Percentiles rank a stretch among this genome's conserved stretches.
Conservation (phyloP, 2,113 vertebrate species). For the Limnothrissa miodon region DNA sequence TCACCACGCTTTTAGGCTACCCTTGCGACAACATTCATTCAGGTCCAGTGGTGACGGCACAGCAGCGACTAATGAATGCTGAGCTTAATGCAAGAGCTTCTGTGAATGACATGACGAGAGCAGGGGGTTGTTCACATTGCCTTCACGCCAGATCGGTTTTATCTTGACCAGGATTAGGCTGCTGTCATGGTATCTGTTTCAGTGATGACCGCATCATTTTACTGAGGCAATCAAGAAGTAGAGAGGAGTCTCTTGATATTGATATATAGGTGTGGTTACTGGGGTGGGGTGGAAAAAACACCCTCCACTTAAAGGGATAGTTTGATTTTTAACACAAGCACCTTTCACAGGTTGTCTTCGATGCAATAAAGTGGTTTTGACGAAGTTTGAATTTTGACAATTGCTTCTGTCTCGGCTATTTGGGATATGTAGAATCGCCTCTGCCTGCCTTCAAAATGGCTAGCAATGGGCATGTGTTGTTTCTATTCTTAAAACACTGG, state of each 20-base stretch:
- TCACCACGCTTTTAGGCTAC: neutral
- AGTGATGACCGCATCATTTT: conserved; percentile 1
- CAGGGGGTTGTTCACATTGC: neutral
- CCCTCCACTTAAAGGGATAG: no score
- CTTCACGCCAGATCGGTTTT: neutral
- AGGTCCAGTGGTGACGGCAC: neutral
- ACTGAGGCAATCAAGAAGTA: neutral
- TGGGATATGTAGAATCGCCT: no score
- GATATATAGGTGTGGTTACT: neutral
- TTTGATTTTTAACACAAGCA: no score
- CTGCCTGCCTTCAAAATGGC: no score
- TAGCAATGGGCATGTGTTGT: no score
- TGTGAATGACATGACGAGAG: neutral
- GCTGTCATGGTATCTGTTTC: neutral
- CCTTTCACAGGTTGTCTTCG: no score
- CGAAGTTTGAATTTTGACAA: no score
- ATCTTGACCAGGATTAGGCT: neutral
- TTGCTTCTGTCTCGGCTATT: no score
- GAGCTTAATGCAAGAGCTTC: neutral
- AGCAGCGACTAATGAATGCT: neutral
- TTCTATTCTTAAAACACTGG: no score
- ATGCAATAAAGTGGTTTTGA: no score
- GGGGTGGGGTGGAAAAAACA: neutral
- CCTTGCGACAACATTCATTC: neutral
- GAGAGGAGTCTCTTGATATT: neutral